Evolutionary conservation across 2,797 vertebrate genomes (phyloP).

Genomic region (Hybognathus amarus): DNA sequence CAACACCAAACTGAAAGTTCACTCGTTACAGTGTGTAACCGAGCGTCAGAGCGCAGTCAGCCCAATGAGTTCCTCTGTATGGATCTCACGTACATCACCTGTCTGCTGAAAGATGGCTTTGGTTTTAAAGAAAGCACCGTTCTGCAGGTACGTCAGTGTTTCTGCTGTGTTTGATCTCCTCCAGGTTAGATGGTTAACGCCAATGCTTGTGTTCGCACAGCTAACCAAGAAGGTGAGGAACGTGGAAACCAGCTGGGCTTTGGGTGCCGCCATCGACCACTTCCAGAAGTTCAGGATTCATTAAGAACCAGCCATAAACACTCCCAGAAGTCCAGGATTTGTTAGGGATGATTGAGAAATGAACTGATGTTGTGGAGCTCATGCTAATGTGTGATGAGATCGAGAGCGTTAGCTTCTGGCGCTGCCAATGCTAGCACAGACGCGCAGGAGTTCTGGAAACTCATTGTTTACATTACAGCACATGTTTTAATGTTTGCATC

Average conservation of each 20-base stretch:
- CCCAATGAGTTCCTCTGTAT: constrained; percentile 89
- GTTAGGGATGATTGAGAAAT: too few relatives aligned
- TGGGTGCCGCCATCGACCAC: constrained; percentile 91
- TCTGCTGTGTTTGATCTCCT: background rate
- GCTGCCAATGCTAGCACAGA: too few relatives aligned
- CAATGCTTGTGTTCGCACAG: constrained; percentile 70
- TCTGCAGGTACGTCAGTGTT: constrained; percentile 80
- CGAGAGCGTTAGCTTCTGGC: too few relatives aligned
- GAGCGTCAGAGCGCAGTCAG: constrained; percentile 77
- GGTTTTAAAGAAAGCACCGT: constrained; percentile 87
- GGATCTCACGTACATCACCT: constrained; percentile 95
- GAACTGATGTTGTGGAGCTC: too few relatives aligned
- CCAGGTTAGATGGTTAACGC: background rate
- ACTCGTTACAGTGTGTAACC: constrained; percentile 83
- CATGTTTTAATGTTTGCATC: background rate
- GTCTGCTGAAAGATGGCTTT: constrained; percentile 92
- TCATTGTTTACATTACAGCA: background rate
- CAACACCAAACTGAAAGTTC: too few relatives aligned
- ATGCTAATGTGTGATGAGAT: too few relatives aligned
- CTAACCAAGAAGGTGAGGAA: constrained; percentile 94
- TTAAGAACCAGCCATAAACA: background rate
- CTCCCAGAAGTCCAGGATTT: too few relatives aligned
- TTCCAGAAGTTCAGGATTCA: constrained; percentile 86
- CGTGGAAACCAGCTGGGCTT: constrained; percentile 94
- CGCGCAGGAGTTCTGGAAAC: background rate